These are phyloP conservation scores for Cryptoleucopteryx plumbea DNA, from an alignment of 2,113 vertebrate species.

Conservation along the genomic window DNA sequence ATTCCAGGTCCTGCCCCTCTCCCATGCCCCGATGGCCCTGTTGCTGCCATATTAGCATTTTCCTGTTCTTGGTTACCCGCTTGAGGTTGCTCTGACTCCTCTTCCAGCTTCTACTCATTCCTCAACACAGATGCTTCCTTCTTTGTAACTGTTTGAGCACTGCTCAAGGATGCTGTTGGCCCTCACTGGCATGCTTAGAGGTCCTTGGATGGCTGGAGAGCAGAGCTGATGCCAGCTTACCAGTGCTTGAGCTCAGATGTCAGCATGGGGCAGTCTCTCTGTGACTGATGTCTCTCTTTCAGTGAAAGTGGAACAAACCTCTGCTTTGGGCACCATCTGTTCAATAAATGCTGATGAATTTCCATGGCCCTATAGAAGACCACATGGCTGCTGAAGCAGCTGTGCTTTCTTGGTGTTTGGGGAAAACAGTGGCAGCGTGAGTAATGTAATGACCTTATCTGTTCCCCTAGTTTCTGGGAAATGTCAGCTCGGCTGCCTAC, in stretches of 20 bases:
- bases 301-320: neutral
- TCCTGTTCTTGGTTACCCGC: neutral
- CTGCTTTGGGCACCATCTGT: neutral
- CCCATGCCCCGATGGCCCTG: neutral
- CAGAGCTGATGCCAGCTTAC: neutral
- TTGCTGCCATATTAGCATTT: neutral
- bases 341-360: neutral
- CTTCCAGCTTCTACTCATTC: neutral
- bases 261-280: rapidly evolving
- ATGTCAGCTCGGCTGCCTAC: neutral
- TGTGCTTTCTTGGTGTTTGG: neutral
- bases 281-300: neutral
- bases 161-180: neutral
- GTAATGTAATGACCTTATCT: rapidly evolving
- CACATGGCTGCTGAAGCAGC: neutral
- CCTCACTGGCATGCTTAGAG: neutral
- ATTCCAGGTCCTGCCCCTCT: neutral
- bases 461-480: neutral
- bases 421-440: neutral
- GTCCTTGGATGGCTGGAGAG: neutral
- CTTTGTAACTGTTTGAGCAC: neutral
- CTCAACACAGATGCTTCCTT: neutral
- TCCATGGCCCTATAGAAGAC: neutral
- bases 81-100: rapidly evolving
- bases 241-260: neutral